Conservation (phyloP, 30 jellyfish, hydroid and myxozoan genomes). For the Cassiopea andromeda region DNA sequence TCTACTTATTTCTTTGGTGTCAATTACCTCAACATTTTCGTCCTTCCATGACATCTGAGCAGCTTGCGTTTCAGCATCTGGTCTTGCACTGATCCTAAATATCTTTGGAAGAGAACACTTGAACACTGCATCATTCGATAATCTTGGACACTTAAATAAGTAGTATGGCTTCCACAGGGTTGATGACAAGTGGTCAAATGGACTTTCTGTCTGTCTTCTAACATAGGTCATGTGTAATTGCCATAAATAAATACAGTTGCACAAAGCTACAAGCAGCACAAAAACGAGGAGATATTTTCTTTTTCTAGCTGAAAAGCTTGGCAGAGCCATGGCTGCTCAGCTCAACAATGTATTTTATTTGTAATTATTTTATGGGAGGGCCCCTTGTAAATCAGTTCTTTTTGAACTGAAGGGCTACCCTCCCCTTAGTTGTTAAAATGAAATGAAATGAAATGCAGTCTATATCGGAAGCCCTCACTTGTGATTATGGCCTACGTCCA, state of each 20-base stretch:
- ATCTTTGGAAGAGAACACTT: conserved; percentile 20
- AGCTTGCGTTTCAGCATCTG: background rate
- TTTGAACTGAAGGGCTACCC: too few species aligned
- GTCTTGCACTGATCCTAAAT: conserved; percentile 42
- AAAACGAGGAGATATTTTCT: background rate
- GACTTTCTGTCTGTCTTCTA: conserved; percentile 31
- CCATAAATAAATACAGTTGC: conserved; percentile 11
- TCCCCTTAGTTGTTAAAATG: too few species aligned
- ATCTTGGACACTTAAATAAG: conserved; percentile 3
- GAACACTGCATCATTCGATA: background rate
- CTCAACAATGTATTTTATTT: too few species aligned
- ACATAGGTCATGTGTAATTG: conserved; percentile 10
- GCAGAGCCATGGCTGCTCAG: background rate
- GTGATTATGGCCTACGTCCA: too few species aligned
- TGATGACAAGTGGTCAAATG: conserved; percentile 22
- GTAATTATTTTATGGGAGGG: too few species aligned
- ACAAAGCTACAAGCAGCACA: background rate
- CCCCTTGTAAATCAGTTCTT: too few species aligned
- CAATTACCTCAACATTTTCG: background rate
- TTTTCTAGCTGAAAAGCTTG: background rate
- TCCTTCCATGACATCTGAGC: conserved; percentile 11
- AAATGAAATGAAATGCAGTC: too few species aligned
- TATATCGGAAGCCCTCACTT: too few species aligned
- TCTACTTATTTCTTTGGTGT: background rate
- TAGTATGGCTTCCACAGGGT: conserved; percentile 13